A percentile compares a stretch with the other conserved stretches of the same genome.
These are phyloP conservation scores for Bujurquina vittata DNA, from an alignment of 2,113 vertebrate genomes.

Conservation along the genomic window DNA sequence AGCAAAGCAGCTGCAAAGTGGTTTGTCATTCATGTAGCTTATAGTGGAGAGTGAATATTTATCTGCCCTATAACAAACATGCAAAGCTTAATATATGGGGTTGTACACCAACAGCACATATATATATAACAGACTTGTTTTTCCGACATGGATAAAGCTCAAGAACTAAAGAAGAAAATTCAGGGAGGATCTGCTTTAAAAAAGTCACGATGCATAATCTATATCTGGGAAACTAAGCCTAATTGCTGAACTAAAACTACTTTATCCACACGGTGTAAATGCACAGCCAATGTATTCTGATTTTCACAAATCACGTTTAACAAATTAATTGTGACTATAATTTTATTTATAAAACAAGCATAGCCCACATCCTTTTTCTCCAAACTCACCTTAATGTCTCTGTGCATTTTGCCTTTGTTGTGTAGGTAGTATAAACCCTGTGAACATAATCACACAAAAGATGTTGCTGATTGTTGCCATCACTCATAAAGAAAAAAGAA, in stretches of 20 bases:
- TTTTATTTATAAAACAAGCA: neutral
- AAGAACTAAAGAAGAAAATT: neutral
- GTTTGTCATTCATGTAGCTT: neutral
- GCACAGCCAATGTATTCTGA: neutral
- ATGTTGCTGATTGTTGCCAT: neutral
- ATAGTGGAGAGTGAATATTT: neutral
- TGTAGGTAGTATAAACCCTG: slow-evolving; percentile 85
- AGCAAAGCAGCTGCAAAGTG: accelerated
- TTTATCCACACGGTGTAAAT: neutral
- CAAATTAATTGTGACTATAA: neutral
- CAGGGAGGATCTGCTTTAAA: too few species aligned
- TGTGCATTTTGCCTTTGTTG: slow-evolving; percentile 85
- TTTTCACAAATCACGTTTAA: neutral
- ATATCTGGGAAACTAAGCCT: too few species aligned
- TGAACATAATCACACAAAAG: slow-evolving; percentile 21
- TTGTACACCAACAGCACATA: neutral
- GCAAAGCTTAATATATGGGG: accelerated
- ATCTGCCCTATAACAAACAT: neutral
- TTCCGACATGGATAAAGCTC: neutral
- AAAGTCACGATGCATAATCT: too few species aligned
- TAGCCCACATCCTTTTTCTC: neutral
- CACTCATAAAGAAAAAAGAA: neutral
- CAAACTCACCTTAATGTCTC: slow-evolving; percentile 83
- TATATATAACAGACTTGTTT: too few species aligned
- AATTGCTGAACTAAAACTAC: neutral